Evolutionary conservation across 64 coral and sea anemone species (phyloP).

Genomic region (Anthopleura sola): DNA sequence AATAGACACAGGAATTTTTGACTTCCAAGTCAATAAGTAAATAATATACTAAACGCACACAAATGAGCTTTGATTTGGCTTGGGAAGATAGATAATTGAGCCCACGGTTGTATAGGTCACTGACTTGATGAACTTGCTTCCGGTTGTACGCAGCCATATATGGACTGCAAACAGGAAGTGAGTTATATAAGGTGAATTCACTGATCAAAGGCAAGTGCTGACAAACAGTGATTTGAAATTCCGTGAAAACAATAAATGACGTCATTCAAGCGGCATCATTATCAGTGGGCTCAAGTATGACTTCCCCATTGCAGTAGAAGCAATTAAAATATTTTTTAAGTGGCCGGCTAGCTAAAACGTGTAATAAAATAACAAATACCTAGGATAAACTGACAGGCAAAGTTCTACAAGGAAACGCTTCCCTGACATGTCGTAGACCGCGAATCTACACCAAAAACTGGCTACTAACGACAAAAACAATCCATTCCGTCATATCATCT

Average conservation of each 20-base stretch:
- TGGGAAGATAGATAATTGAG: neutral
- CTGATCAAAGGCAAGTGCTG: too few species aligned
- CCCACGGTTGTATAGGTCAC: neutral
- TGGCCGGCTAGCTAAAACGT: neutral
- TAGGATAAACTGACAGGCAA: neutral
- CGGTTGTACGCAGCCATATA: too few species aligned
- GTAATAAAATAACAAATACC: neutral
- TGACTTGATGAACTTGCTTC: too few species aligned
- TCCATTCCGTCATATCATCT: neutral
- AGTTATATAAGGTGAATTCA: too few species aligned
- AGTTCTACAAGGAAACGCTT: neutral
- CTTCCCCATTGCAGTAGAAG: neutral
- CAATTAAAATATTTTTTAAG: neutral
- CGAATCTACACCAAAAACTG: neutral
- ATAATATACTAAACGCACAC: neutral
- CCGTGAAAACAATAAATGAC: neutral
- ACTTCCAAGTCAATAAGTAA: conserved; percentile 7
- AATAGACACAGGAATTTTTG: neutral
- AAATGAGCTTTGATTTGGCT: neutral
- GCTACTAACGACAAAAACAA: neutral
- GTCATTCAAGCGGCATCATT: neutral
- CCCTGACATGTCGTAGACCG: too few species aligned
- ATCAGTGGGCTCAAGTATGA: neutral
- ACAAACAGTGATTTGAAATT: neutral
- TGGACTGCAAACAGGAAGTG: too few species aligned